A percentile compares a stretch with the other conserved stretches of the same genome.
Evolutionary conservation across 2,113 vertebrate genomes (phyloP).

Genomic region (Cariama cristata): DNA sequence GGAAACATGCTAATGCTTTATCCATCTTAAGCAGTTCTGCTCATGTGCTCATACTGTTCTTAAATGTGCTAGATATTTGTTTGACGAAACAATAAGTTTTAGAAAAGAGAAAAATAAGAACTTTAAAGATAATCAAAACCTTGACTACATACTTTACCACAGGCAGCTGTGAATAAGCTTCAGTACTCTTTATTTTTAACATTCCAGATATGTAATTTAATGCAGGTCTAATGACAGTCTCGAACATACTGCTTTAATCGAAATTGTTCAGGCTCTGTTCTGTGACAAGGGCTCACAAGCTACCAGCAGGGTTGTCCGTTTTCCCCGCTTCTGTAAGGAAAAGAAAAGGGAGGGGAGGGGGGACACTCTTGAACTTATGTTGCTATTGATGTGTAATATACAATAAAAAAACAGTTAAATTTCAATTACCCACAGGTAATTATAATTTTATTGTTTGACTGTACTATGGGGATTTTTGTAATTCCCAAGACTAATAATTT

Average conservation of each 20-base stretch:
- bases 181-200: conserved; percentile 81
- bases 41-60: conserved; percentile 56
- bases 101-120: conserved; percentile 77
- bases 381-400: conserved; percentile 87
- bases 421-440: conserved; percentile 87
- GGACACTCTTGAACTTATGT: conserved; percentile 81
- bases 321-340: conserved; percentile 72
- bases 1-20: conserved; percentile 61
- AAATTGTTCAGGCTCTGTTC: conserved; percentile 79
- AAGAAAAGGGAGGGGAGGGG: conserved; percentile 57
- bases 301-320: conserved; percentile 80
- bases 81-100: conserved; percentile 78
- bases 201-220: conserved; percentile 84
- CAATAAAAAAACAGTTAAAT: conserved; percentile 87
- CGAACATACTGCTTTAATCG: conserved; percentile 80
- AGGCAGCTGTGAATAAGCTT: conserved; percentile 77
- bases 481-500: conserved; percentile 87
- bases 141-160: conserved; percentile 73
- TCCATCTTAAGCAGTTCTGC: conserved; percentile 64
- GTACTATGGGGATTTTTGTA: conserved; percentile 83
- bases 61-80: conserved; percentile 76
- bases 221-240: conserved; percentile 82
- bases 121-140: conserved; percentile 80
- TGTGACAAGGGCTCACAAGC: conserved; percentile 79
- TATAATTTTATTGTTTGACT: conserved; percentile 88